A percentile compares a stretch with the other conserved stretches of the same genome.
Conservation (phyloP, 1,140 invertebrate genomes). For the Eupristina koningsbergeri region DNA sequence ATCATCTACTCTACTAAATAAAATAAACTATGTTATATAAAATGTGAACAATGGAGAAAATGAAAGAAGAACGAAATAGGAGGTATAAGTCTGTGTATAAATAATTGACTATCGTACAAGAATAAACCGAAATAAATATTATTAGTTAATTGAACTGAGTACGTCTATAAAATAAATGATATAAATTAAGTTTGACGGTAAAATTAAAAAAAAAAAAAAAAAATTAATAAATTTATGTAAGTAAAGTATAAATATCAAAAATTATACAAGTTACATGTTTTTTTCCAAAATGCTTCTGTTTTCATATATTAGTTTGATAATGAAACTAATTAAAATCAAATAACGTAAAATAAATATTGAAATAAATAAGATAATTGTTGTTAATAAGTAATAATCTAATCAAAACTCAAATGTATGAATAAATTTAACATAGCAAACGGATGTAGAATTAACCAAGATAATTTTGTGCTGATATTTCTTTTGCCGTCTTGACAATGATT, state of each 20-base stretch:
- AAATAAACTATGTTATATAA: background rate
- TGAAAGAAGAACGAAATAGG: background rate
- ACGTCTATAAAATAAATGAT: background rate
- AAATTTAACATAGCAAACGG: background rate
- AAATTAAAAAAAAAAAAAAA: background rate
- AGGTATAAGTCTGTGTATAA: background rate
- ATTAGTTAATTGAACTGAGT: too few relatives aligned
- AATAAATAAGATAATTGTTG: too few relatives aligned
- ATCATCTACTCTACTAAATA: conserved; percentile 62
- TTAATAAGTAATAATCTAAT: background rate
- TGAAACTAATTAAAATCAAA: background rate
- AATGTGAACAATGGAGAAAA: background rate
- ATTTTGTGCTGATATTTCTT: too few relatives aligned
- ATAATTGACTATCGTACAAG: background rate
- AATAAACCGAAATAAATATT: too few relatives aligned
- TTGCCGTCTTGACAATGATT: too few relatives aligned
- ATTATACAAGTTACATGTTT: conserved; percentile 34
- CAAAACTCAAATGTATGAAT: background rate
- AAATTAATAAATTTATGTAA: conserved; percentile 14
- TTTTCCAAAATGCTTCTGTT: background rate
- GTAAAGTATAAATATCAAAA: background rate
- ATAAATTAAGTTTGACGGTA: too few relatives aligned
- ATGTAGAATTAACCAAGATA: too few relatives aligned
- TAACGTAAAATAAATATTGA: too few relatives aligned
- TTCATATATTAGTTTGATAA: background rate